Evolutionary conservation across 2,113 vertebrate species (phyloP).

Genomic region (Platycercus adscitus): DNA sequence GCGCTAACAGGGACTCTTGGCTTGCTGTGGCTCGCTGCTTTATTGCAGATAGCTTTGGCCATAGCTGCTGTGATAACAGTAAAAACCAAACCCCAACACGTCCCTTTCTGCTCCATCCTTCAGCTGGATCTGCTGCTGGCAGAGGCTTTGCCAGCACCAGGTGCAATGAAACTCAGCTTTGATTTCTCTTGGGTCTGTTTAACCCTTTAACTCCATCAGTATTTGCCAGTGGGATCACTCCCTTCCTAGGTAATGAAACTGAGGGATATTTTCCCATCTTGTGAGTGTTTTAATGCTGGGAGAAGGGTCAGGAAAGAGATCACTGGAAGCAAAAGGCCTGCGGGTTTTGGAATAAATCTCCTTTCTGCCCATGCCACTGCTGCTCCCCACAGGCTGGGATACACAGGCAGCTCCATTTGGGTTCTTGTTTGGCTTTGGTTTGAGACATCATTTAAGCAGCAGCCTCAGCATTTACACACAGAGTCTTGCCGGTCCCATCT

Average conservation of each 20-base stretch:
- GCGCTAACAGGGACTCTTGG: neutral
- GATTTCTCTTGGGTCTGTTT: neutral
- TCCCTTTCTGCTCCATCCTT: neutral
- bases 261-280: neutral
- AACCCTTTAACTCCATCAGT: neutral
- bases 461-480: neutral
- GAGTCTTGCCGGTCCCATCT: neutral
- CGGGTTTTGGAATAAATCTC: neutral
- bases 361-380: fast-evolving
- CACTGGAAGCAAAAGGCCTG: neutral
- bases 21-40: neutral
- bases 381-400: neutral
- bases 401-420: neutral
- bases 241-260: neutral
- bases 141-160: neutral
- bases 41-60: slow-evolving; percentile 25
- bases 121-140: neutral
- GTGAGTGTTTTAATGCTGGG: neutral
- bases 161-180: neutral
- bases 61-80: neutral
- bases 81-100: neutral
- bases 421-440: neutral
- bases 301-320: neutral
- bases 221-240: neutral
- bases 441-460: neutral